Percentiles rank a stretch among this genome's conserved stretches.
Evolutionary conservation across 2,113 vertebrate species (phyloP).

Genomic region (Apteryx owenii): DNA sequence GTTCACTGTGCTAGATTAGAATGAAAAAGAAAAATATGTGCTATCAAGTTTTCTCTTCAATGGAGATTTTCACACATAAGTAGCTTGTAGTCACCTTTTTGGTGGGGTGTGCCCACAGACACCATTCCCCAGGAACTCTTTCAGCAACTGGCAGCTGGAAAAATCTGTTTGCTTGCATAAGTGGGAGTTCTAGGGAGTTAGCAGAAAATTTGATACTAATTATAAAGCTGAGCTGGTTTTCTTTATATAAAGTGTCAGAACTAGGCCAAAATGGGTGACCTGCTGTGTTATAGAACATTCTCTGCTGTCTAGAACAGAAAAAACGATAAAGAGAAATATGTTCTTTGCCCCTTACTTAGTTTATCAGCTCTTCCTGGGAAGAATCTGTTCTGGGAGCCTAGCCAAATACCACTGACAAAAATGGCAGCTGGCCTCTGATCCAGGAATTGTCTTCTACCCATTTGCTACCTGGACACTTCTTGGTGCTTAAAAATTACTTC

Average conservation of each 20-base stretch:
- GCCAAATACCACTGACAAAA: not conserved
- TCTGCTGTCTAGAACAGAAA: not conserved
- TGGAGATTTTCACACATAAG: not conserved
- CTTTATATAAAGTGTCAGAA: not conserved
- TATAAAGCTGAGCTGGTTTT: not conserved
- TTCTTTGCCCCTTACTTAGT: not conserved
- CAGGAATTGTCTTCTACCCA: not conserved
- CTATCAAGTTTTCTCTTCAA: not conserved
- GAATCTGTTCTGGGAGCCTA: not conserved
- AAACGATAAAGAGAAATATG: not conserved
- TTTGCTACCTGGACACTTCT: not conserved
- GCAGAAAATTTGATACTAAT: not conserved
- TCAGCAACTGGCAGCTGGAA: not conserved
- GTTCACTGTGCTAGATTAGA: not conserved
- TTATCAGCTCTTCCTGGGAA: not conserved
- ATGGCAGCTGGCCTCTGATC: not conserved
- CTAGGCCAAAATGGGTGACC: not conserved
- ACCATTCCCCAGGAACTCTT: not conserved
- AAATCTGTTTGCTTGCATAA: not conserved
- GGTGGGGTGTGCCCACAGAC: not conserved
- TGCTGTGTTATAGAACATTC: not conserved
- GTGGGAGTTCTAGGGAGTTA: not conserved
- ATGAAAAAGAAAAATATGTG: not conserved
- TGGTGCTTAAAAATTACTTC: not conserved
- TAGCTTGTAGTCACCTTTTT: not conserved